Base-by-base conservation (phyloP, 2,888 invertebrate species). In the Chrysolina haemoptera region DNA sequence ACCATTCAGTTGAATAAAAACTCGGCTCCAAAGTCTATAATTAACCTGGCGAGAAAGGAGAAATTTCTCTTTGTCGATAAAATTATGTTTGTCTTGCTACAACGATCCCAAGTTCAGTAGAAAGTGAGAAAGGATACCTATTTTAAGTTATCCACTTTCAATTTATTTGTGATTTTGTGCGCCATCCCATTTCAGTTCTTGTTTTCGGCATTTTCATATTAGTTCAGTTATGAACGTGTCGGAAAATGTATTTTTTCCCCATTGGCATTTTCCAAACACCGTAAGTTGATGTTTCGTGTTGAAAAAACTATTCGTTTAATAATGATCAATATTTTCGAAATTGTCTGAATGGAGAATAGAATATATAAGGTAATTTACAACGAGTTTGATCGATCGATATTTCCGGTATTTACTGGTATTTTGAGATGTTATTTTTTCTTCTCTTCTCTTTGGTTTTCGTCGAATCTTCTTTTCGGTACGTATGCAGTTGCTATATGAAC, bases 41-140 rank as follows among this genome's bases (percentile, higher is more conserved):
- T 27, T 59, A 59, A 35, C 14, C 27, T 27, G 35, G n/a, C n/a
- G 22, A 59, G 59, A 59, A 35, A 59, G 35, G 27, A 35, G n/a
- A 14, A 59, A 59, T 59, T 59, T 59, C 59, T 59, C 59, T 59
- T 59, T 59, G 59, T 59, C 22, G 22, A 59, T 59, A 16, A 27
- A 14, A 59, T n/a, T 14, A 46, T 4, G n/a, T 46, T 46, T 10
- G 9, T 5, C 8, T 14, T 59, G 12, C 27, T 35, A n/a, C 59
- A 27, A 27, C 16, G 59, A 22, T 59, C 59, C 6, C 10, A 27
- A 59, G 35, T 59, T 59, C 27, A 35, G 35, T 59, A 59, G 59
- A 59, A 59, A 59, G 59, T 59, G 59, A 35, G 22, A 16, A 35
- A 11, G 20, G 27, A 27, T n/a, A n/a, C n/a, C n/a, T 22, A 59